Base-by-base conservation (phyloP, 2,113 vertebrate genomes). In the Erpornis zantholeuca region DNA sequence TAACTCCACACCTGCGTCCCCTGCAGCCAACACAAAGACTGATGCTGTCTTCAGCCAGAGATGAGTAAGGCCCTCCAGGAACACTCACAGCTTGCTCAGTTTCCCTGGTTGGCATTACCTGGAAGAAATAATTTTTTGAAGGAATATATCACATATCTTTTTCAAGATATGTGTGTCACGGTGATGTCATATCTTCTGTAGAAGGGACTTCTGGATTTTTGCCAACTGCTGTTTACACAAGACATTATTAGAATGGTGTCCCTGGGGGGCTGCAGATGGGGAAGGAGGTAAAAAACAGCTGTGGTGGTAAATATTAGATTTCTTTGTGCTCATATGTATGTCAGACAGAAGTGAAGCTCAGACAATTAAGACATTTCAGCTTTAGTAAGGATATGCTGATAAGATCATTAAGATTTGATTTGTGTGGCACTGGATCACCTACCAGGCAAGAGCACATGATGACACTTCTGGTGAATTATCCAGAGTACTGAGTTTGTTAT, bases 281-380 rank as follows among this genome's bases (percentile, higher is more conserved):
- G 77, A 88, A 96, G 71, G 88, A 93, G 54, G 80, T 95, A 90
- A 89, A 50, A 91, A 94, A 92, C 82, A 89, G 65, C 79, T 96
- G 96, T 12, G 2, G 93, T 96, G 86, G 84, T 91, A 90, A 91
- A 96, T 91, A 95, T 53, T 92, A 91, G 47, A 86, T 84, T 88
- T 95, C 85, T 97, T 94, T 95, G 88, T 96, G 70, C 68, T 95
- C 70, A 36, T n/a, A 54, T 11, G 14, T 24, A 69, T 79, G 69
- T 33, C 61, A 94, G 76, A 90, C 38, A 59, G 75, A 90, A 82
- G 70, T 82, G 56, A 69, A 81, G 66, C 69, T 68, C 89, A 87
- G 49, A 92, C 78, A 96, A 96, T 96, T 91, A 94, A 83, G 90
- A 96, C 94, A 94, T 71, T 86, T 95, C 65, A 79, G 83, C 86